Evolutionary conservation across 1,140 invertebrate species (phyloP).

Genomic region (Pachypeltis micranthus): DNA sequence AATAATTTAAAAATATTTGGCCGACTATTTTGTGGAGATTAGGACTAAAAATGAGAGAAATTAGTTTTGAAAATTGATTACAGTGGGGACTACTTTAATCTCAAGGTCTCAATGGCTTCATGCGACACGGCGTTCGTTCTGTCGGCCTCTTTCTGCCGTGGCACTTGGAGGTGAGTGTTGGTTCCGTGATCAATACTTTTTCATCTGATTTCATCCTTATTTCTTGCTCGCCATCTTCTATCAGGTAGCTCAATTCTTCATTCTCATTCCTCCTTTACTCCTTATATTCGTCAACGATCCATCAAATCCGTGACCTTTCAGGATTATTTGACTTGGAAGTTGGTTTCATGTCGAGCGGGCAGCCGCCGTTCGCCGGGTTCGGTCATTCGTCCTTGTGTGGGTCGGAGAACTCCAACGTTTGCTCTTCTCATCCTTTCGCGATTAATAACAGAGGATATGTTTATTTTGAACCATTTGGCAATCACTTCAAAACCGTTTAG

Average conservation of each 20-base stretch:
- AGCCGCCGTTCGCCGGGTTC: neutral
- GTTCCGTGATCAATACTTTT: slow-evolving; percentile 31
- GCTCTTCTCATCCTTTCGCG: neutral
- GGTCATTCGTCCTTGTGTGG: neutral
- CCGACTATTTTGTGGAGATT: no score
- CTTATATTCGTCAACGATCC: neutral
- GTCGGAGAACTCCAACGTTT: neutral
- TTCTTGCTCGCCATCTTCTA: slow-evolving; percentile 29
- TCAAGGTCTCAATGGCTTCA: slow-evolving; percentile 11
- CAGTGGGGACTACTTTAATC: slow-evolving; percentile 18
- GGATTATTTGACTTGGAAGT: neutral
- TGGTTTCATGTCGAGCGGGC: neutral
- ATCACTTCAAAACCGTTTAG: neutral
- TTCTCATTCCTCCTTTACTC: neutral
- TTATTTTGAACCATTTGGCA: neutral
- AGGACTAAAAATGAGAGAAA: no score
- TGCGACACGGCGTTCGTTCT: slow-evolving; percentile 37
- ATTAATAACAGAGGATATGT: neutral
- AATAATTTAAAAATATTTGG: no score
- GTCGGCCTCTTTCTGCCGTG: slow-evolving; percentile 44
- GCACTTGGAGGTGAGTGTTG: slow-evolving; percentile 43
- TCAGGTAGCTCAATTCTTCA: slow-evolving; percentile 32
- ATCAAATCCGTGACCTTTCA: neutral
- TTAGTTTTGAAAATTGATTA: neutral
- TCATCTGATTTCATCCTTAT: slow-evolving; percentile 23